Percentiles rank a stretch among this genome's conserved stretches.
Conservation (phyloP, 1,140 invertebrate species). For the Lepidurus packardi region DNA sequence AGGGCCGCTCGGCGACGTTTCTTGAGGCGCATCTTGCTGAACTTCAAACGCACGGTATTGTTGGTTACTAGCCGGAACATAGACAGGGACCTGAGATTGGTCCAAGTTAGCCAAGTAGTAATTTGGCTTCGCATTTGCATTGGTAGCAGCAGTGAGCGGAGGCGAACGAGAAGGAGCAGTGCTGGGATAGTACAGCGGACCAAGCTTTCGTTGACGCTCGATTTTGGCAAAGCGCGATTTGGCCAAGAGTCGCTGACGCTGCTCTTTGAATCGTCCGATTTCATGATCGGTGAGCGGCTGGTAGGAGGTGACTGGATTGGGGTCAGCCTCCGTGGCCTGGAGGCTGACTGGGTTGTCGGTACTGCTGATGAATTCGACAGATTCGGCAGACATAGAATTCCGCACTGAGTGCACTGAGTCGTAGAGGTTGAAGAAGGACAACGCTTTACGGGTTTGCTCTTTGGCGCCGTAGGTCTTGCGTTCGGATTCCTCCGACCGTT, state of each 20-base stretch:
- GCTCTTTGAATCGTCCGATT: background rate
- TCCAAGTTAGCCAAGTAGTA: background rate
- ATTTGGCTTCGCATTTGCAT: background rate
- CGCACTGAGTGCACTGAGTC: background rate
- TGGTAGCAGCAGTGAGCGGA: background rate
- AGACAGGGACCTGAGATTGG: background rate
- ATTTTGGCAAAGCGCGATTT: background rate
- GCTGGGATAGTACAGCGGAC: background rate
- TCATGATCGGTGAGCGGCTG: background rate
- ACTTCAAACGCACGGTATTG: conserved; percentile 1
- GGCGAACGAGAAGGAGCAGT: conserved; percentile 6
- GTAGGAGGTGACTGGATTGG: background rate
- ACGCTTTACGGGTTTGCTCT: background rate
- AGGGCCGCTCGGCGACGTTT: background rate
- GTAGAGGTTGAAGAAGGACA: background rate
- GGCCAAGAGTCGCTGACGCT: background rate
- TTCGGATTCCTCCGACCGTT: background rate
- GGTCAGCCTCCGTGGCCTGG: background rate
- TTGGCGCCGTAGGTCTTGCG: conserved; percentile 6
- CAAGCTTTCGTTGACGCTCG: background rate
- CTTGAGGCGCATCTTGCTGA: background rate
- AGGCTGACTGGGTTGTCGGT: background rate
- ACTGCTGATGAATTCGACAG: background rate
- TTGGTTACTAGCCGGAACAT: background rate
- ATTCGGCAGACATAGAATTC: background rate